Evolutionary conservation across 2,797 vertebrate species (phyloP).

Genomic region (Todus mexicanus): DNA sequence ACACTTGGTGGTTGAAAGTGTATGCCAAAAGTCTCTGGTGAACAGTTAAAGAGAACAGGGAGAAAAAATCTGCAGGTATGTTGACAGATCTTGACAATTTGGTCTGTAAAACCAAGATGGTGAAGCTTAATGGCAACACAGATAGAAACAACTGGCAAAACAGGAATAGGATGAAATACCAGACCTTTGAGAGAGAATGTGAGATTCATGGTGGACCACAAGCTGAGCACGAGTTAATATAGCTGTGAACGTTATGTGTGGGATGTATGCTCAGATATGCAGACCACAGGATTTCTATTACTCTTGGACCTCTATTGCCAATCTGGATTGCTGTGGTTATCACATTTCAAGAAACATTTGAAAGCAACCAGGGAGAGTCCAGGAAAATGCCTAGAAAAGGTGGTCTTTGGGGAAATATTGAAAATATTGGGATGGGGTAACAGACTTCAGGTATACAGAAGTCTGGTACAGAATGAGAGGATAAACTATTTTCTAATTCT

Average conservation of each 20-base stretch:
- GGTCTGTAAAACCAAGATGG: neutral
- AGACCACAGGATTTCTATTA: neutral
- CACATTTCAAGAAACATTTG: neutral
- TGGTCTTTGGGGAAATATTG: neutral
- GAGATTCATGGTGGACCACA: neutral
- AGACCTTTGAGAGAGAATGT: neutral
- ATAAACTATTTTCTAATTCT: neutral
- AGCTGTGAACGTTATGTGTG: neutral
- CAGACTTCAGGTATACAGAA: neutral
- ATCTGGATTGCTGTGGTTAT: neutral
- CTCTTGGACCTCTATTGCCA: neutral
- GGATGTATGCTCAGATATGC: neutral
- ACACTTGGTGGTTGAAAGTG: neutral
- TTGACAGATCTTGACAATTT: neutral
- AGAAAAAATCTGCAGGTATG: neutral
- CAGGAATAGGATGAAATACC: neutral
- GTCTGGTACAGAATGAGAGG: neutral
- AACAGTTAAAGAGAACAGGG: neutral
- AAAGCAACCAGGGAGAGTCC: neutral
- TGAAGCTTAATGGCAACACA: neutral
- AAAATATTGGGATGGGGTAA: neutral
- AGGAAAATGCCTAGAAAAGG: neutral
- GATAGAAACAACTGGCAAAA: neutral
- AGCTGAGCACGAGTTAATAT: neutral
- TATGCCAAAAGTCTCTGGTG: neutral